Percentiles rank a stretch among this genome's conserved stretches.
Conservation (phyloP, 53 echinoderm and acorn worm species). For the Holothuria leucospilota region DNA sequence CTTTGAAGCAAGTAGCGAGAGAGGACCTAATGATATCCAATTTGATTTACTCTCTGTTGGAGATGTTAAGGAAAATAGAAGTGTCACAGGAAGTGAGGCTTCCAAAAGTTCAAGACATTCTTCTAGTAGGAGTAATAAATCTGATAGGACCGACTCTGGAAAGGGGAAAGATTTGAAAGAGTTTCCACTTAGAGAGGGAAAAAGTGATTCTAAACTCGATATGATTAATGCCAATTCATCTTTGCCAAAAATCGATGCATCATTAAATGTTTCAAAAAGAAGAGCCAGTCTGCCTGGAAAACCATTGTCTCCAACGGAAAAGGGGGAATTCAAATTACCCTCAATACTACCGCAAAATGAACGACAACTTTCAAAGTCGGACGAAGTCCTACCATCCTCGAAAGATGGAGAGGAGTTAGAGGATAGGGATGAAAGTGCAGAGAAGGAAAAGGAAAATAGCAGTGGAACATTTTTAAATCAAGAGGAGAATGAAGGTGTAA, state of each 20-base stretch:
- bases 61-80: too few relatives aligned
- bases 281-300: conserved; percentile 7
- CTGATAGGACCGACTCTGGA: too few relatives aligned
- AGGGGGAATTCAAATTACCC: conserved; percentile 25
- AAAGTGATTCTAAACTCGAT: too few relatives aligned
- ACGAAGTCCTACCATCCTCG: not conserved
- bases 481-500: not conserved
- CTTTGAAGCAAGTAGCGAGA: not conserved
- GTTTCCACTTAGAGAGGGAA: too few relatives aligned
- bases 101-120: too few relatives aligned
- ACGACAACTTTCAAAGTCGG: not conserved
- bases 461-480: not conserved
- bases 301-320: not conserved
- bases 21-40: not conserved
- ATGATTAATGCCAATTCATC: too few relatives aligned
- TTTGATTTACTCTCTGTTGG: too few relatives aligned
- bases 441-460: not conserved
- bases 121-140: too few relatives aligned
- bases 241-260: conserved; percentile 19
- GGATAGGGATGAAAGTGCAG: not conserved
- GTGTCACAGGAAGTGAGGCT: too few relatives aligned
- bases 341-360: not conserved
- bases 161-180: too few relatives aligned
- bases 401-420: not conserved
- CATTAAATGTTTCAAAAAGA: not conserved